Evolutionary conservation across 2,113 vertebrate genomes (phyloP), one percentile per base, ranked within the genome.

Genomic region (Cisticola juncidis): DNA sequence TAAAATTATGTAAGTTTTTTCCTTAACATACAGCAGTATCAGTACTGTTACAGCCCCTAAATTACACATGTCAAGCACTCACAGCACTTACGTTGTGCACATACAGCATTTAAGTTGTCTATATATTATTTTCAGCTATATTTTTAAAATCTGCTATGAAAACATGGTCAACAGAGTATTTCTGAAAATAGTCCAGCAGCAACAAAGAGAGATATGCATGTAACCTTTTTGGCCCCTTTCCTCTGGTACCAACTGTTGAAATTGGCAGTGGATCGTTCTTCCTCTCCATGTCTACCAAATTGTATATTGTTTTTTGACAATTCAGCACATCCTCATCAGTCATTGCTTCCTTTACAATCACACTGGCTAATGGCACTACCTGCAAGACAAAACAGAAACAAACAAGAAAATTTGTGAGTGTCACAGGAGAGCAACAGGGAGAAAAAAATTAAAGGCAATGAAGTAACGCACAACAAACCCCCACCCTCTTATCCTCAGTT

Each of bases 251-350:
- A 92, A 99, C 99, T 35, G 99, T 99, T 84, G 99, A 99, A 98
- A 99, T 99, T 3, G 99, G 99, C n/a, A 99, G 97, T 7, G 99
- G 99, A 95, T 99, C 99, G 4, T 99, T 99, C 92, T 99, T 99
- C 90, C 99, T 99, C 97, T 99, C 99, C 99, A 99, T 99, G 90
- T 99, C 99, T 58, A 99, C 99, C 94, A 99, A 97, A 95, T 99
- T 99, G 97, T 99, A 99, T 94, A 99, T 98, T 0, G 99, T 99
- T 97, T 99, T 99, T 96, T 99, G 99, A 97, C 99, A 99, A 62
- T 99, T 99, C 85, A 99, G 97, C 66, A 99, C 98, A 82, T 99
- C 99, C 80, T 99, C 99, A 90, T 99, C 99, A 36, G 98, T 99
- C 95, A 99, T 97, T 88, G 98, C 96, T 84, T 99, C 99, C 97